Base-by-base conservation (phyloP, 2,888 invertebrate species). In the Cephus nigrinus region DNA sequence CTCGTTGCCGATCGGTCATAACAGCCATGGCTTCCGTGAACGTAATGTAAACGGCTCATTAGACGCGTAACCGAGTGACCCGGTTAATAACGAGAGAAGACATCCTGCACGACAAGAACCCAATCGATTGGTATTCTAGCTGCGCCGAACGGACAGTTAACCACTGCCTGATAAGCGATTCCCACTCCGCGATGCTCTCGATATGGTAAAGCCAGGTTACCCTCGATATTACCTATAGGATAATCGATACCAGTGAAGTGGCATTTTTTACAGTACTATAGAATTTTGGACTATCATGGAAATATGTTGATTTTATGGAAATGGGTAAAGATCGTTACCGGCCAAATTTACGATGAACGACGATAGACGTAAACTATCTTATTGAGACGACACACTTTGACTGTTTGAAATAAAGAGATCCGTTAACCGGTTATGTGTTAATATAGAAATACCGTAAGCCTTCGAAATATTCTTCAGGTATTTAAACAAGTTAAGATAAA, bases 101-200 rank as follows among this genome's bases (percentile, higher is more conserved):
- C 82, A 86, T 88, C 84, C 86, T 86, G 87, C 71, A 82, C 82
- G 80, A 83, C 84, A 85, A 84, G 83, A 83, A 87, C 86, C 82
- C 82, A 80, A 86, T 85, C 85, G 81, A 87, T 89, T 88, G 87
- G 86, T 89, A 89, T 89, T 87, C 89, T 79, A 87, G 83, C 78
- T 78, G 84, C 83, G 85, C 80, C 82, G 79, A 81, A 85, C 82
- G 80, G 84, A 86, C 85, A 84, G 86, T 84, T 84, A 86, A 83
- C 85, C 82, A 82, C 78, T 84, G 83, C 83, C 83, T 86, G 86
- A 88, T 88, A 88, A 88, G 83, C 82, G 81, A 86, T 88, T 88
- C 85, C 83, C 80, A 83, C 77, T 83, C 80, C 80, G 80, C 79
- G 80, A 79, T 81, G 84, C 78, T 86, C 87, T 82, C 77, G 68